Base-by-base conservation (phyloP, 2,797 vertebrate species). In the Cephalopachus bancanus region DNA sequence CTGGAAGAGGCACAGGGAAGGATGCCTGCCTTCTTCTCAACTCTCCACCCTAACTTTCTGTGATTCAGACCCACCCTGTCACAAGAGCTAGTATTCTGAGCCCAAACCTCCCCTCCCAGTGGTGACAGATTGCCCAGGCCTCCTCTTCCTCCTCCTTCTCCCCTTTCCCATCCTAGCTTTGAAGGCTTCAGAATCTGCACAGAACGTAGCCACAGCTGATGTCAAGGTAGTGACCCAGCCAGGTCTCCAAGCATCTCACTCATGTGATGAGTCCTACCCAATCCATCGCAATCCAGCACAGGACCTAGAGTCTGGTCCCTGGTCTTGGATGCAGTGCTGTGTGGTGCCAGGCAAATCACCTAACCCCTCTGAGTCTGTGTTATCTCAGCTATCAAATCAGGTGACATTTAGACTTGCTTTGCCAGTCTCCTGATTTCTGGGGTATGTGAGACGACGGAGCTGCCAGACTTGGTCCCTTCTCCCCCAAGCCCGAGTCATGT, bases 1-100 rank as follows among this genome's bases (percentile, higher is more conserved):
- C 33, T 44, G 17, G 26, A 11, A n/a, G 44, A 84, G 28, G 2
- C 86, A 55, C 3, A 2, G 72, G 28, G 19, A 64, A 22, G 4
- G 3, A 49, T 71, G 5, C 49, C 28, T 84, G 71, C 7, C 55
- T 30, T 53, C 11, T 33, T 22, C 17, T 24, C 83, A 55, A 12
- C 12, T 11, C 6, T 33, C 16, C 20, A 7, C 24, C 11, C 20
- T 2, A 10, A 16, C 1, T 10, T 0, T 53, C 79, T 76, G 4
- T 65, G 57, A 89, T 10, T 62, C n/a, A 78, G 64, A 65, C 12
- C 49, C 28, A n/a, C 24, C 12, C 57, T 51, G 1, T 78, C 53
- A 30, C 24, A 74, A 59, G 33, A 69, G 20, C 51, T 84, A 44
- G 57, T 89, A 57, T 86, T 89, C 75, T 89, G 72, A 94, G 51